Conservation (phyloP, 1,140 invertebrate genomes). For the Neodiprion fabricii region DNA sequence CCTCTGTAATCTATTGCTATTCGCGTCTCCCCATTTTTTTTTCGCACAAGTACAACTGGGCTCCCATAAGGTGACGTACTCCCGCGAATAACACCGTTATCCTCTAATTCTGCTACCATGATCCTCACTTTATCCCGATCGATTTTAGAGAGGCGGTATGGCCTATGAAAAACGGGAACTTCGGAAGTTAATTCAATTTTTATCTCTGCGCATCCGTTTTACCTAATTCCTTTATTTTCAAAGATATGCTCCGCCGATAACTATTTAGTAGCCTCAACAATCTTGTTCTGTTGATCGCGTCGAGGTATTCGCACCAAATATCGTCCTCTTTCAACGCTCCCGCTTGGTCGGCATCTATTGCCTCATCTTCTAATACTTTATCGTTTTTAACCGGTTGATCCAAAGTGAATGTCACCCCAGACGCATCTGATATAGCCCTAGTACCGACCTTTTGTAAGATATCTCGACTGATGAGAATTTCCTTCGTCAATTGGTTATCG, state of each 20-base stretch:
- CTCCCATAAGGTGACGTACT: conserved; percentile 39
- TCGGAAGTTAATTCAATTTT: conserved; percentile 18
- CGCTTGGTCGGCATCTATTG: neutral
- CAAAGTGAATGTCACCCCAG: no score
- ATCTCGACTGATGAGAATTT: no score
- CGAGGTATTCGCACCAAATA: neutral
- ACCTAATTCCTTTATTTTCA: conserved; percentile 17
- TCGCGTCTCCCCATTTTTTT: conserved; percentile 39
- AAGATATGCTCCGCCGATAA: neutral
- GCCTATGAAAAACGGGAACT: conserved; percentile 14
- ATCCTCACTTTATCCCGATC: conserved; percentile 40
- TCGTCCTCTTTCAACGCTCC: neutral
- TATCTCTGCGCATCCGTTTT: conserved; percentile 16
- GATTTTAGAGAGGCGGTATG: conserved; percentile 27
- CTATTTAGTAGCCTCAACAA: neutral
- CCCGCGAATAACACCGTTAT: conserved; percentile 32
- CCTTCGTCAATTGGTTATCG: no score
- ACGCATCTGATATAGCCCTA: no score
- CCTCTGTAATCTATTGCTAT: conserved; percentile 52
- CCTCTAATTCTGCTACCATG: conserved; percentile 40
- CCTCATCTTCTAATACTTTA: neutral
- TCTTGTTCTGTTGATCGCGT: neutral
- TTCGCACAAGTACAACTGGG: conserved; percentile 39
- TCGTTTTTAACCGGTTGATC: no score
- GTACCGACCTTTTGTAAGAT: no score